Base-by-base conservation (phyloP, 1,140 invertebrate species). In the Calliphora vicina region DNA sequence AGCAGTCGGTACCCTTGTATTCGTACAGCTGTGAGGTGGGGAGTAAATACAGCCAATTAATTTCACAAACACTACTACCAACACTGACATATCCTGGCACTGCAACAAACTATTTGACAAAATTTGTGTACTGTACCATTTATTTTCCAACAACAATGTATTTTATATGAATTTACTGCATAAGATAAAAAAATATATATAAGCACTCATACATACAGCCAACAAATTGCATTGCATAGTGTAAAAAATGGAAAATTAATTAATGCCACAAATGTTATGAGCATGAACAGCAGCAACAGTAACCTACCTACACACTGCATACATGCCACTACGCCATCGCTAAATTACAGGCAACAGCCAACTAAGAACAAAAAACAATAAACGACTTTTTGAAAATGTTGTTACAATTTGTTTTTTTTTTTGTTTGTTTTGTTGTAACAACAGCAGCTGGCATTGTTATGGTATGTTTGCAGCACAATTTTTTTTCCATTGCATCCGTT, bases 201-300 rank as follows among this genome's bases (percentile, higher is more conserved):
- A 35, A 0, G 10, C 10, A 35, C 35, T 35, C 10, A 10, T 35
- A 6, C 35, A 1, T 35, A 35, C 35, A 5, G 6, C 10, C 35
- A 35, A 5, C 35, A 35, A 57, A 57, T n/a, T n/a, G 13, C 50
- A 1, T 17, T 57, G 43, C 15, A 15, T n/a, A 15, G 50, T 57
- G 15, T 57, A 57, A 57, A 57, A 57, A 57, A 57, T 57, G 15
- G 50, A 57, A 57, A 57, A 57, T 57, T 57, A 57, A 57, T 57
- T 57, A 57, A 57, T n/a, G 50, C 50, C 50, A 57, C 50, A 57
- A 57, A 57, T 57, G 50, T 57, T 57, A 57, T 57, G 50, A 57
- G 50, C 50, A 15, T 17, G 50, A 57, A 57, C 15, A 57, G 8
- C 50, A 57, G n/a, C 50, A 17, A 57, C 13, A 6, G 10, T 35